phyloP scores from a whole-genome alignment of 2,113 vertebrate species.

The Paradoxurus hermaphroditus region DNA sequence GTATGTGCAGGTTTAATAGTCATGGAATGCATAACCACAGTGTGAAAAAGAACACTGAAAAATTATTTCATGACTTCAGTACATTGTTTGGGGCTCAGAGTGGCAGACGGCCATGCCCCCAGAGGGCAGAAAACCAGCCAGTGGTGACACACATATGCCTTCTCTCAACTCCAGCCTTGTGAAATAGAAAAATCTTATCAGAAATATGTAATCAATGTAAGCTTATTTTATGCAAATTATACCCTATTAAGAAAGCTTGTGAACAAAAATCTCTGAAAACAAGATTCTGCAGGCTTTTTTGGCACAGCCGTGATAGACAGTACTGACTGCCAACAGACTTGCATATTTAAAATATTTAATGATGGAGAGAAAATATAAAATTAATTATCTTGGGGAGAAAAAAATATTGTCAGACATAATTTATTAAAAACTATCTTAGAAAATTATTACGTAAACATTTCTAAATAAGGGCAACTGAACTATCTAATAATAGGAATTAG shows the following conservation, averaged over 20 bases:
- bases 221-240: conserved; percentile 82
- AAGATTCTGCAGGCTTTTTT: conserved; percentile 78
- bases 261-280: conserved; percentile 83
- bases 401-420: conserved; percentile 69
- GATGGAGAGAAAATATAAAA: conserved; percentile 79
- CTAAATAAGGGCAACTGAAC: conserved; percentile 67
- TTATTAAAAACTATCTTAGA: conserved; percentile 71
- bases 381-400: conserved; percentile 79
- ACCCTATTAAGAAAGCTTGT: conserved; percentile 81
- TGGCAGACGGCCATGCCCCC: conserved; percentile 81
- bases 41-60: conserved; percentile 18
- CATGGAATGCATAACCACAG: not conserved
- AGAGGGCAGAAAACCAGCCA: conserved; percentile 75
- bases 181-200: conserved; percentile 79
- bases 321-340: conserved; percentile 76
- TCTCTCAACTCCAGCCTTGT: not conserved
- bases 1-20: not conserved
- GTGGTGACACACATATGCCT: conserved; percentile 66
- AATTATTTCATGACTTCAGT: conserved; percentile 68
- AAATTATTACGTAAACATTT: conserved; percentile 67
- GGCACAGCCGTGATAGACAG: conserved; percentile 73
- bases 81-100: conserved; percentile 55
- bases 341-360: conserved; percentile 79
- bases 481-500: conserved; percentile 57
- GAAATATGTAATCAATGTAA: conserved; percentile 84